Percentiles rank a stretch among this genome's conserved stretches.
phyloP scores from a whole-genome alignment of 2,113 vertebrate genomes.

The Naja naja region DNA sequence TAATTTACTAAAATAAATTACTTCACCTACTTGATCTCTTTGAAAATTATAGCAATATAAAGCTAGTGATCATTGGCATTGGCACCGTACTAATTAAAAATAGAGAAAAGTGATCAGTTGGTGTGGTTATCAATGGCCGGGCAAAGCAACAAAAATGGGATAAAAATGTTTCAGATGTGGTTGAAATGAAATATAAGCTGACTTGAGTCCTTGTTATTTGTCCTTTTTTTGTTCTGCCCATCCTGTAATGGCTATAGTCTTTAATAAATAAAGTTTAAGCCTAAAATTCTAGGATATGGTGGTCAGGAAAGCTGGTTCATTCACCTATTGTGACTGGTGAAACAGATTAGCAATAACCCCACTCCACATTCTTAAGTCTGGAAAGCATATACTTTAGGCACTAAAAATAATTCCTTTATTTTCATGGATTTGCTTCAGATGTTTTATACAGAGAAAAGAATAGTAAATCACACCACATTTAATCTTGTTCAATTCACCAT shows the following conservation, averaged over 20 bases:
- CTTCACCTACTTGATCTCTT: not conserved
- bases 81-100: not conserved
- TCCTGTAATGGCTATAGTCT: not conserved
- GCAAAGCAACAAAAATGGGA: slow-evolving; percentile 5
- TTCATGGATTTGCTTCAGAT: slow-evolving; percentile 46
- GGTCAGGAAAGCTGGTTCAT: not conserved
- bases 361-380: not conserved
- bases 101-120: not conserved
- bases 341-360: not conserved
- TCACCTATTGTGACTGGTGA: not conserved
- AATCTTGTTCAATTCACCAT: slow-evolving; percentile 36
- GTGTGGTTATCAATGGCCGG: not conserved
- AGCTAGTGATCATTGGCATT: not conserved
- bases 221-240: not conserved
- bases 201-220: not conserved
- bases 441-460: slow-evolving; percentile 27
- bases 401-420: slow-evolving; percentile 39
- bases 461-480: not conserved
- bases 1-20: not conserved
- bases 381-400: not conserved
- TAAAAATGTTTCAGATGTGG: not conserved
- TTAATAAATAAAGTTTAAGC: not conserved
- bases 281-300: not conserved
- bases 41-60: not conserved
- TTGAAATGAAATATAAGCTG: not conserved